Evolutionary conservation across 2,113 vertebrate genomes (phyloP), one percentile per base, ranked within the genome.

Genomic region (Heterotis niloticus): DNA sequence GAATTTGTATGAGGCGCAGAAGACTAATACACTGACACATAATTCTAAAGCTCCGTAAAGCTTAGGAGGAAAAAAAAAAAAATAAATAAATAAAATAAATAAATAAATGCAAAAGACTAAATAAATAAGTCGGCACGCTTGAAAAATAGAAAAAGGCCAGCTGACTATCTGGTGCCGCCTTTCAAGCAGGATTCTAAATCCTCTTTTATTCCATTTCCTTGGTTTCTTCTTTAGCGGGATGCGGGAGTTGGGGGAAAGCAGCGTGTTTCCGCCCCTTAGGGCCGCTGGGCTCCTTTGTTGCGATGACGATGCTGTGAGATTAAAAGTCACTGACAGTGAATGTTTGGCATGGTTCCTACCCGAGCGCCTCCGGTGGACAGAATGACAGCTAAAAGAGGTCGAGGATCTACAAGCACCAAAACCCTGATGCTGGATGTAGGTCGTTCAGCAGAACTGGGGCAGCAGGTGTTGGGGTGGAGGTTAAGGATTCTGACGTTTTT

Each of bases 401-500:
- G 7, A 44, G 34, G 34, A 44, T 44, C 20, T 54, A 72, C 34
- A 51, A 23, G 69, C 9, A 72, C 18, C 10, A 16, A 72, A 16
- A 54, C 20, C 11, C 20, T 23, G 16, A 72, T 54, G 18, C 59
- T 62, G 14, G 23, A 72, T 72, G 69, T 72, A 52, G 69, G 69
- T 72, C 69, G 54, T 20, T 54, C 34, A 10, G n/a, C 69, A 24
- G 51, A 72, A 72, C 54, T 51, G 16, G 69, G 69, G 23, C 69
- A 72, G 69, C 18, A n/a, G 69, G 69, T 71, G n/a, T 34, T 69
- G 67, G 28, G n/a, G 69, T 69, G 67, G 28, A 71, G 34, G 69
- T 72, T 72, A 72, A 54, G 69, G n/a, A 34, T 23, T 72, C n/a
- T 12, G 51, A 72, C 54, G 44, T 72, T 72, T 72, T 20, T 52